Evolutionary conservation across 2,888 invertebrate species (phyloP), one percentile per base, ranked within the genome.

Genomic region (Tenthredo livida): DNA sequence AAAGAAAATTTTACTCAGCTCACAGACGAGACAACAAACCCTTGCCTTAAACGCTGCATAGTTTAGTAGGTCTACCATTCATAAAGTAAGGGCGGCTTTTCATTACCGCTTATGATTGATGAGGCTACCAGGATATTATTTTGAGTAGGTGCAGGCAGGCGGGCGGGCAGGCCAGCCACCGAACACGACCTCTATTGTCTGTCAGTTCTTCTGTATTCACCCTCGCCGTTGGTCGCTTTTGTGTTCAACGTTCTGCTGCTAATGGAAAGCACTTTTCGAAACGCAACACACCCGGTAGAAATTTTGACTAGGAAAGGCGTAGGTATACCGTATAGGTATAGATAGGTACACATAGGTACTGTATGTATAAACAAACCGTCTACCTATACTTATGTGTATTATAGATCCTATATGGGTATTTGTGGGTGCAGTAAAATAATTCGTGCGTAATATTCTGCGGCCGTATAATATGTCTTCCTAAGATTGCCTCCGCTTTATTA

Each of bases 191-290:
- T 58, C 85, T 72, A 85, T 85, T 85, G 82, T 85, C 78, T 80
- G 85, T 82, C 70, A 82, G 85, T 83, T 84, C 75, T 83, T 83
- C 88, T 90, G 90, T 90, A 89, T 91, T 90, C 89, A 86, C 88
- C 87, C 86, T 86, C 88, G 84, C 89, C 88, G 89, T 88, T 83
- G 70, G 65, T 47, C 67, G 70, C 83, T 47, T 83, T 67, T 83
- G 70, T 80, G 58, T 50, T 58, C 50, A 29, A 61, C 37, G 29
- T 37, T 70, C 67, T 89, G 88, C 88, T 89, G 90, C 90, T 91
- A 90, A 91, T 91, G 91, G 90, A 91, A 91, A 91, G 91, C 90
- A 90, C 90, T 91, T 91, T 91, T 90, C 90, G 89, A 90, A 90
- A 89, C 88, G 88, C 88, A 89, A 88, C 85, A 83, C 61, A 58